These are phyloP conservation scores for Pristionchus japonicus DNA, from an alignment of 2,888 invertebrate genomes.

Conservation along the genomic window DNA sequence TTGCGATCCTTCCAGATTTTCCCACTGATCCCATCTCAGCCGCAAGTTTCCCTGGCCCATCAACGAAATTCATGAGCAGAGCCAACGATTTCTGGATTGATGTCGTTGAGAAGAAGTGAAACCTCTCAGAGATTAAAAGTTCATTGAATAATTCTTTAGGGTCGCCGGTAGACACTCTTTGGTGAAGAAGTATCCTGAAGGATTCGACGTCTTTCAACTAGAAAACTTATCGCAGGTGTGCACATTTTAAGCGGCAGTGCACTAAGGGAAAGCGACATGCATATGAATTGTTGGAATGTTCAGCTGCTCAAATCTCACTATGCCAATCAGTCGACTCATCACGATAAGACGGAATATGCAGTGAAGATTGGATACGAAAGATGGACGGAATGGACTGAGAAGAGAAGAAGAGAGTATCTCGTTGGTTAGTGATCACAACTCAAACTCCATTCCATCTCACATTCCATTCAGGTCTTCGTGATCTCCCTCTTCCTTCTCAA, in stretches of 20 bases:
- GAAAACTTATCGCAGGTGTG: constrained; percentile 34
- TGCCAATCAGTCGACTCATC: background rate
- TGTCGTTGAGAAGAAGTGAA: constrained; percentile 3
- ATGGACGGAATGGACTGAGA: constrained; percentile 41
- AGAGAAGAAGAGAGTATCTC: background rate
- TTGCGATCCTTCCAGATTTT: constrained; percentile 1
- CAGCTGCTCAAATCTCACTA: constrained; percentile 35
- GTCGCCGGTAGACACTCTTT: background rate
- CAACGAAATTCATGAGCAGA: constrained; percentile 11
- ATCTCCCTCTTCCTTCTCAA: background rate
- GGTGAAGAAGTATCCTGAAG: background rate
- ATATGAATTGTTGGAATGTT: background rate
- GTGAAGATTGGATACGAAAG: background rate
- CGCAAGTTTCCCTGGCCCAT: background rate
- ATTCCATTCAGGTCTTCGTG: background rate
- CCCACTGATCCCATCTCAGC: background rate
- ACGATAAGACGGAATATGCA: constrained; percentile 39
- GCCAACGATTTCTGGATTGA: constrained; percentile 32
- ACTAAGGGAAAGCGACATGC: background rate
- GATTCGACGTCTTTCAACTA: constrained; percentile 19
- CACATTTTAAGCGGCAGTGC: background rate
- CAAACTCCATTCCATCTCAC: background rate
- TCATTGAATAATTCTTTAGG: background rate
- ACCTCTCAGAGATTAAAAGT: background rate
- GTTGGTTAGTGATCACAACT: background rate